A percentile compares a stretch with the other conserved stretches of the same genome.
Conservation (phyloP, 2,888 invertebrate genomes). For the Osmoderma eremita region DNA sequence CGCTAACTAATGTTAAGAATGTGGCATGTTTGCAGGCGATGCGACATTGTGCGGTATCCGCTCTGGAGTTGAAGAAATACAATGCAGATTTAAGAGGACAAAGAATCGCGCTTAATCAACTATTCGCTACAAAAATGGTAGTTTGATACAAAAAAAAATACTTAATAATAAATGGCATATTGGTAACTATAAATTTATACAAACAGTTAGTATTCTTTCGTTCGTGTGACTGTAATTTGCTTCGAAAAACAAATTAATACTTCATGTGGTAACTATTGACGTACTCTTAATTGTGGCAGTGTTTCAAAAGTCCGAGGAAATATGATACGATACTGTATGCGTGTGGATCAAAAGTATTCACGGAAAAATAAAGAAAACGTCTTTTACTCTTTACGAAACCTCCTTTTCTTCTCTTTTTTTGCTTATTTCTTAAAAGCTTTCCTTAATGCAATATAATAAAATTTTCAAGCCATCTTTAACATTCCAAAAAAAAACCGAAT, state of each 20-base stretch:
- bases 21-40: conserved; percentile 42
- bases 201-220: conserved; percentile 17
- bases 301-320: no score
- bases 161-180: conserved; percentile 42
- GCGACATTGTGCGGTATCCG: conserved; percentile 33
- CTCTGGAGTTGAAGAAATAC: conserved; percentile 26
- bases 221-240: neutral
- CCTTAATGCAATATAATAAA: no score
- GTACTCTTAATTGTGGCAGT: conserved; percentile 1
- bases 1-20: conserved; percentile 48
- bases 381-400: no score
- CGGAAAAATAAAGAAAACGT: no score
- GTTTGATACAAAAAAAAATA: conserved; percentile 38
- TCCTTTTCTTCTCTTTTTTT: no score
- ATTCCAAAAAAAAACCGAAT: no score
- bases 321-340: no score
- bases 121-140: conserved; percentile 36
- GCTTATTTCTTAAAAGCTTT: no score
- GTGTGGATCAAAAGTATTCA: no score
- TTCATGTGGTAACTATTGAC: conserved; percentile 24
- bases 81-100: conserved; percentile 3
- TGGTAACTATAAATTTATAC: conserved; percentile 47
- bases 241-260: conserved; percentile 23
- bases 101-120: conserved; percentile 22
- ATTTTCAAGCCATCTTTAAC: no score